Conservation (phyloP, 2,888 invertebrate genomes). For the Vandiemenella viatica region DNA sequence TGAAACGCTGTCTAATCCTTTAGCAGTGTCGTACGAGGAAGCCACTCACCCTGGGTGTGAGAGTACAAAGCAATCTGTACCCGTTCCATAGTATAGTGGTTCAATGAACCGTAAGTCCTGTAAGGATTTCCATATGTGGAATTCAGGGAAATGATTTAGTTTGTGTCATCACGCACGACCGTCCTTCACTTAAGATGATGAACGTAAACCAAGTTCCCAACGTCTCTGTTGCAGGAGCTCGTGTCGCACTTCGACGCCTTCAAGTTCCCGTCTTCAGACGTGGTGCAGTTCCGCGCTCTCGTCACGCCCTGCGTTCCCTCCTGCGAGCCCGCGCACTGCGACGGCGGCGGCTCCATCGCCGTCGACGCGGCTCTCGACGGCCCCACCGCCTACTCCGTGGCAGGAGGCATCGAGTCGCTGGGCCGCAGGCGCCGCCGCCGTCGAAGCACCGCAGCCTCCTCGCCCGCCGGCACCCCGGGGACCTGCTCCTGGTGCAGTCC, state of each 20-base stretch:
- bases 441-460: constrained; percentile 26
- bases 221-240: constrained; percentile 45
- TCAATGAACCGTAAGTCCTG: too few species aligned
- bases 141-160: too few species aligned
- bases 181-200: too few species aligned
- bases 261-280: constrained; percentile 92
- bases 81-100: too few species aligned
- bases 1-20: too few species aligned
- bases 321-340: constrained; percentile 84
- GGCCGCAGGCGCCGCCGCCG: constrained; percentile 31
- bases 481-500: constrained; percentile 74
- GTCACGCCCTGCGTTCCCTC: constrained; percentile 88
- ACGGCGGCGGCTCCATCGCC: constrained; percentile 41
- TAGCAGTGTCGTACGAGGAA: too few species aligned
- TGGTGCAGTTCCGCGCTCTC: constrained; percentile 88
- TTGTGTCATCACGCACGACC: too few species aligned
- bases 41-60: too few species aligned
- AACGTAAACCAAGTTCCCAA: too few species aligned
- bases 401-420: constrained; percentile 50
- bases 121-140: too few species aligned
- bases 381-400: constrained; percentile 63
- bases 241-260: constrained; percentile 88
- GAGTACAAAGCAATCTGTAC: too few species aligned
- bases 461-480: constrained; percentile 29
- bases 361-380: constrained; percentile 27